phyloP scores from a whole-genome alignment of 1,140 invertebrate genomes.

The Hetaerina americana region DNA sequence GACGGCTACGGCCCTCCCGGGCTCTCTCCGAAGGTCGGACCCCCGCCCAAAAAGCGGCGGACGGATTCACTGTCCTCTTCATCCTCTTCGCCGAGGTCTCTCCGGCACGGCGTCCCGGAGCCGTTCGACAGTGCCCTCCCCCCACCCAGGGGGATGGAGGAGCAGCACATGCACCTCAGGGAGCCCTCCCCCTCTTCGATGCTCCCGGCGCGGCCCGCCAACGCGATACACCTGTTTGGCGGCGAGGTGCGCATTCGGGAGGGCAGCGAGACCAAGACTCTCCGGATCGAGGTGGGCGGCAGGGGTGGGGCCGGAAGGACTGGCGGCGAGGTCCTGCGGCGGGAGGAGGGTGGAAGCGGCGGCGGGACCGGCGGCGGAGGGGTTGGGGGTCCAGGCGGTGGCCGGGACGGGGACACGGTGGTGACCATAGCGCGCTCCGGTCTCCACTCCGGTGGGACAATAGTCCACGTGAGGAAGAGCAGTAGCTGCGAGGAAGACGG shows the following conservation, averaged over 20 bases:
- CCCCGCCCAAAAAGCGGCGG: slow-evolving; percentile 37
- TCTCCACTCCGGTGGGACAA: slow-evolving; percentile 52
- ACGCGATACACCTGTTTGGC: slow-evolving; percentile 58
- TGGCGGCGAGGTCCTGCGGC: background rate
- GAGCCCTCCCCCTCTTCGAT: slow-evolving; percentile 16
- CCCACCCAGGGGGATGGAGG: slow-evolving; percentile 28
- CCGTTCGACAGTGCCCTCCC: background rate
- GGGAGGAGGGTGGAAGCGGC: slow-evolving; percentile 23
- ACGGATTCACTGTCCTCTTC: slow-evolving; percentile 23
- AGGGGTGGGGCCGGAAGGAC: slow-evolving; percentile 17
- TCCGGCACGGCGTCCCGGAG: slow-evolving; percentile 30
- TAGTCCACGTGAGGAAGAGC: slow-evolving; percentile 19
- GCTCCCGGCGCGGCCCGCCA: slow-evolving; percentile 14
- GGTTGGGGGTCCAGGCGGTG: slow-evolving; percentile 19
- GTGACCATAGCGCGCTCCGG: slow-evolving; percentile 50
- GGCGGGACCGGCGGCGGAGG: slow-evolving; percentile 22
- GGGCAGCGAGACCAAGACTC: slow-evolving; percentile 50
- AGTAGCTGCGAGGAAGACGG: background rate
- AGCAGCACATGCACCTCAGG: slow-evolving; percentile 34
- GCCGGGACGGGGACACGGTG: background rate
- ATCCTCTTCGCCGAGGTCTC: slow-evolving; percentile 21
- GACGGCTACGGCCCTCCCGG: slow-evolving; percentile 28
- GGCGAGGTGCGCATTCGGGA: slow-evolving; percentile 61
- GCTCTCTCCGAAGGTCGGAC: slow-evolving; percentile 25
- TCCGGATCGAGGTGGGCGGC: slow-evolving; percentile 50